Evolutionary conservation across 2,888 invertebrate species (phyloP).

Genomic region (Lobophora halterata): DNA sequence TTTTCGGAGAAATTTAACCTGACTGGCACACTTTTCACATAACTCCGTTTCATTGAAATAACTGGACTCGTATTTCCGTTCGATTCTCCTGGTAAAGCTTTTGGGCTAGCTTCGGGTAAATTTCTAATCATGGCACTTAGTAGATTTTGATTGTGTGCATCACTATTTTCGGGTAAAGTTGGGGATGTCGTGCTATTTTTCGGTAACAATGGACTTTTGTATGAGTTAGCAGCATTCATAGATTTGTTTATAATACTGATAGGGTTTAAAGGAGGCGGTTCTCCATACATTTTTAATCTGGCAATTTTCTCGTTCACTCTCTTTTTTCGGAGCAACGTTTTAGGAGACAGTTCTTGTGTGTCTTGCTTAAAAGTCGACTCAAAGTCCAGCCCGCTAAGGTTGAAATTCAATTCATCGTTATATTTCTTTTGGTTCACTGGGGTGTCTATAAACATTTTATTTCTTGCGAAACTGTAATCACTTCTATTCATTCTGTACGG

Average conservation of each 20-base stretch:
- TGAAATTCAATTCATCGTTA: conserved; percentile 46
- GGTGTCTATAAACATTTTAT: conserved; percentile 57
- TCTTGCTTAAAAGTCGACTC: conserved; percentile 66
- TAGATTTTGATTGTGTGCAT: conserved; percentile 10
- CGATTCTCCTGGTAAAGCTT: conserved; percentile 6
- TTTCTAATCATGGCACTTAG: conserved; percentile 37
- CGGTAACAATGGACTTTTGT: conserved; percentile 59
- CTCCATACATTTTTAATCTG: conserved; percentile 75
- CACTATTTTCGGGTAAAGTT: conserved; percentile 8
- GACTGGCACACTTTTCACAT: conserved; percentile 48
- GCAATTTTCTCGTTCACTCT: conserved; percentile 67
- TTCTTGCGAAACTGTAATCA: conserved; percentile 50
- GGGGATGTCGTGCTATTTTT: conserved; percentile 27
- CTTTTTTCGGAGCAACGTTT: conserved; percentile 49
- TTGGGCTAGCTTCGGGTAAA: conserved; percentile 31
- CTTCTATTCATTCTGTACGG: conserved; percentile 56
- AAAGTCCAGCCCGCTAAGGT: conserved; percentile 67
- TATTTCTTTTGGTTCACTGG: conserved; percentile 41
- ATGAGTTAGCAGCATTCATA: conserved; percentile 56
- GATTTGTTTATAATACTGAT: conserved; percentile 64
- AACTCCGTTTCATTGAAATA: conserved; percentile 44
- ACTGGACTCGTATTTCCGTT: conserved; percentile 44
- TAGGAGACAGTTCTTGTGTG: conserved; percentile 51
- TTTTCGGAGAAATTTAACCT: conserved; percentile 42
- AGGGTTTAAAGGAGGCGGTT: conserved; percentile 78